Evolutionary conservation across 1,140 invertebrate species (phyloP), one percentile per base, ranked within the genome.

Genomic region (Leptinotarsa texana): DNA sequence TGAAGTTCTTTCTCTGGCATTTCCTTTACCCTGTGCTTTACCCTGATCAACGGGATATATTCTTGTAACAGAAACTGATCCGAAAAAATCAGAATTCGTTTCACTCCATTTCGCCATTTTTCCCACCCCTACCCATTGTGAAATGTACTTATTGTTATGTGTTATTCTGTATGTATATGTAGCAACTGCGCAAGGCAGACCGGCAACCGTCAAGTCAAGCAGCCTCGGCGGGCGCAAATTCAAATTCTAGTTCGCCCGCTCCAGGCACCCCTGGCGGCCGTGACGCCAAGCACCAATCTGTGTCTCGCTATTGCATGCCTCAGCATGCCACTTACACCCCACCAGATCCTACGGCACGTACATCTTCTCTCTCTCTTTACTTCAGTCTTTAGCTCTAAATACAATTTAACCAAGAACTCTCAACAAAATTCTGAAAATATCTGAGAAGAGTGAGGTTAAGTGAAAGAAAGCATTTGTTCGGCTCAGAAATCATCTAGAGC

Each of bases 341-440:
- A 76, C 87, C 87, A 85, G 87, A 88, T 82, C 87, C 86, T 82
- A 88, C 86, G 87, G 87, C 87, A 88, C 85, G 87, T 88, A 88
- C 85, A 82, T 81, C 70, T 82, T 79, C 73, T 81, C 76, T 83
- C 72, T 79, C 75, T 74, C 51, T 57, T 57, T 57, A 57, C 51
- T 57, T 57, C 51, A 57, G n/a, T 57, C 51, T 57, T 18, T 57
- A 57, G 51, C n/a, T 18, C 51, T 57, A 57, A 57, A 57, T 42
- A 57, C 51, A 57, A 57, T 57, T 57, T 18, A 18, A 15, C n/a
- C n/a, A 57, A 57, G 51, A 6, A 57, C 51, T 57, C 51, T 57
- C 51, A 57, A 57, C 51, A 57, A 2, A 17, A 57, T n/a, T 18
- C 51, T 11, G 8, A 1, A 42, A 42, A 42, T 42, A 42, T 42